Evolutionary conservation across 2,113 vertebrate species (phyloP).

Genomic region (Trochalopteron elliotii): DNA sequence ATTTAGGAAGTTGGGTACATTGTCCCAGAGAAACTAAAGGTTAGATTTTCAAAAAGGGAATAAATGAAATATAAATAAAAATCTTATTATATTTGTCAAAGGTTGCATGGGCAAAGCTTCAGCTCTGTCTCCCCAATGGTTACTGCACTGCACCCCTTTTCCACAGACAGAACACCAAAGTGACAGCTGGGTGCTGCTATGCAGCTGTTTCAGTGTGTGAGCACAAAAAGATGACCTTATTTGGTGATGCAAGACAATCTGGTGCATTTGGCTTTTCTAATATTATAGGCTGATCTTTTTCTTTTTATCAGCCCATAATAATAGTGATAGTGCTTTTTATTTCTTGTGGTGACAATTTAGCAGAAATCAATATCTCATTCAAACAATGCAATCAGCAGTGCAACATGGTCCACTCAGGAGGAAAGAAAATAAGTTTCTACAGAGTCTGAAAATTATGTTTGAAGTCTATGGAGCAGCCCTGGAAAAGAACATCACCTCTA

Average conservation of each 20-base stretch:
- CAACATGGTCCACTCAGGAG: neutral
- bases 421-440: neutral
- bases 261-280: neutral
- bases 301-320: neutral
- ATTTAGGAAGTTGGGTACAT: neutral
- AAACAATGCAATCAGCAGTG: fast-evolving
- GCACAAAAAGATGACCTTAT: neutral
- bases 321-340: neutral
- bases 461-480: neutral
- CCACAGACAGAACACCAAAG: neutral
- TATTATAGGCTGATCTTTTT: neutral
- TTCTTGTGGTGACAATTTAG: neutral
- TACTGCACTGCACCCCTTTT: neutral
- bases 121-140: neutral
- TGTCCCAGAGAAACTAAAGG: neutral
- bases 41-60: neutral
- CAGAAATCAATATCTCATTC: neutral
- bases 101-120: neutral
- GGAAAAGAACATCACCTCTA: neutral
- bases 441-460: neutral
- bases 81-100: fast-evolving
- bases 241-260: neutral
- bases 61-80: neutral
- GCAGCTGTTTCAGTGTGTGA: neutral
- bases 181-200: neutral